Evolutionary conservation across 2,797 vertebrate genomes (phyloP), one percentile per base, ranked within the genome.

Genomic region (Nothura maculosa): DNA sequence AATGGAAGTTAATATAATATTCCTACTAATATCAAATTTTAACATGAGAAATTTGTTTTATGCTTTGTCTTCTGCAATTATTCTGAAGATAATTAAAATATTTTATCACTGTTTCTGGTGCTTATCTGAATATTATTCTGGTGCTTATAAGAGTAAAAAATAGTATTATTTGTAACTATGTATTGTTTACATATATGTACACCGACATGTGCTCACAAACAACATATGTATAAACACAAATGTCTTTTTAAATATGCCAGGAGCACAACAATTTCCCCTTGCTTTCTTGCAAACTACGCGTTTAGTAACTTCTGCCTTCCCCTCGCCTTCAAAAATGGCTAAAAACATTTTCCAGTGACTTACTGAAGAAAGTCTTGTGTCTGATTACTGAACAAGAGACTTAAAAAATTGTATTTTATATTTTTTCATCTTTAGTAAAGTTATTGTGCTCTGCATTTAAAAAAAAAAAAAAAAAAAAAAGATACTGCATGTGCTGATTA

Each of bases 361-460:
- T 0, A 52, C 12, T 6, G 12, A 73, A 76, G 5, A 63, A 73
- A 76, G 21, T 7, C 0, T 12, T 87, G 30, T 1, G 10, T 8
- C 13, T 7, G 15, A 17, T 64, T 80, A 45, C 60, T 82, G 48
- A 74, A 77, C 86, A 67, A 9, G 7, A 74, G 4, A 24, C 7
- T 28, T 28, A 15, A 48, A 50, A 77, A 80, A 74, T 24, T 21
- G 28, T 36, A 10, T 10, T 47, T 14, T 69, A 43, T 9, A 3
- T 63, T 17, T 57, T 9, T 2, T 60, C 13, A 66, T 32, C n/a
- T 75, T 93, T 36, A 89, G 10, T 6, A 87, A 13, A 67, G 27
- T 47, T 72, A 72, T 0, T 66, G 13, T 83, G 73, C 21, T n/a
- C n/a, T n/a, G n/a, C n/a, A n/a, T n/a, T n/a, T n/a, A n/a, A n/a